Base-by-base conservation (phyloP, 2,113 vertebrate genomes). In the Trachemys scripta region DNA sequence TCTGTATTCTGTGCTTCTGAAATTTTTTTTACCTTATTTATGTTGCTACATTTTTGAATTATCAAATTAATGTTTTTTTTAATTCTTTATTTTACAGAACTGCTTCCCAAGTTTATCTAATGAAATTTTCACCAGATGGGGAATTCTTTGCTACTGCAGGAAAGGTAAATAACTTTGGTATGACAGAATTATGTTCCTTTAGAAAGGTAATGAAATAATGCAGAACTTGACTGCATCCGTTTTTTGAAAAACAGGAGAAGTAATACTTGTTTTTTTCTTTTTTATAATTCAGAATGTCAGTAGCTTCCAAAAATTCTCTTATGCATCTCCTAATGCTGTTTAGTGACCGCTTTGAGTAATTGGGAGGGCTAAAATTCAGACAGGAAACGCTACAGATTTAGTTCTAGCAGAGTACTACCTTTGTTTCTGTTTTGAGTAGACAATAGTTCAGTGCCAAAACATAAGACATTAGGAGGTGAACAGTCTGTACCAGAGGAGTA, bases 81-180 rank as follows among this genome's bases (percentile, higher is more conserved):
- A 29, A 10, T 92, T 96, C 35, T 89, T 5, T 98, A 38, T 95
- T 95, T 97, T 82, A 4, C 89, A 99, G 99, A 97, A 99, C 99
- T 53, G 99, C 99, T 79, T 99, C 99, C 85, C 98, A 99, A 47
- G 98, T 99, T 92, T 98, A 98, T 95, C 98, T 99, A 95, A 99
- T 99, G 98, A 99, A 99, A 97, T 99, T 99, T 97, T 99, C 99
- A 87, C 99, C 99, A 78, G 99, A 99, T 62, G 99, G 99, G 88
- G 99, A 99, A 93, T 99, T 99, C 98, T 99, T 99, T 98, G 99
- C 99, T 56, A 99, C 99, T 84, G 99, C 99, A 92, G 99, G 99
- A 79, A 99, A 99, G 98, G 99, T 99, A 97, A 98, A 90, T 12
- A 38, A 42, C 59, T 35, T 56, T 86, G 42, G 42, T 50, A 59